Conservation (phyloP, 2,797 vertebrate genomes). For the Parauchenoglanis punctatus region DNA sequence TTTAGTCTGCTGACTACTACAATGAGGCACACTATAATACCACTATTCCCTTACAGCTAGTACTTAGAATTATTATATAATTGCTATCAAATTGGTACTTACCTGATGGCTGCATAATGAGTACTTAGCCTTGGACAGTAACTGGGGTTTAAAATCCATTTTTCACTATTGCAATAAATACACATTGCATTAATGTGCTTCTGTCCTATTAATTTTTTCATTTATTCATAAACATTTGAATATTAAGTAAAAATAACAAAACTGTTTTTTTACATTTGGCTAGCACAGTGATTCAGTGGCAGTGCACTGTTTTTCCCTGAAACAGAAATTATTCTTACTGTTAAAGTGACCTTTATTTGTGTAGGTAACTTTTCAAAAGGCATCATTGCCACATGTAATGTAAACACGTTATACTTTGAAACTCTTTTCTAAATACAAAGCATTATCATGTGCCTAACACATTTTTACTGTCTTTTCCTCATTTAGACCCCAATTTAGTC, state of each 20-base stretch:
- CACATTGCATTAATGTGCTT: neutral
- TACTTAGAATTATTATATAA: conserved; percentile 39
- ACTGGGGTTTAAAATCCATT: neutral
- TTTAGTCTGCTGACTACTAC: neutral
- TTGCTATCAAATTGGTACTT: conserved; percentile 20
- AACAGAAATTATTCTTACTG: neutral
- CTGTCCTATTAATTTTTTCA: neutral
- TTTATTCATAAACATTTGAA: neutral
- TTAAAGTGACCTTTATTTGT: neutral
- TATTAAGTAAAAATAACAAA: neutral
- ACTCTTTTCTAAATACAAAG: neutral
- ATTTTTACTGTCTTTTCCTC: neutral
- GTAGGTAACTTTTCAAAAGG: neutral
- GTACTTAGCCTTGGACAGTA: neutral
- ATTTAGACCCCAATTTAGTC: neutral
- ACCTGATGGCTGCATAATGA: neutral
- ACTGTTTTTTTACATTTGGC: neutral
- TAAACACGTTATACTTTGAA: neutral
- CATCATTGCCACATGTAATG: neutral
- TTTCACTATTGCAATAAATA: neutral
- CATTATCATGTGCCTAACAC: neutral
- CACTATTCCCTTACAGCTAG: neutral
- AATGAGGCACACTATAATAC: neutral
- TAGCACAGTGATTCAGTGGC: neutral
- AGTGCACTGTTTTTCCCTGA: neutral